These are phyloP conservation scores for Sitobion miscanthi DNA, from an alignment of 1,140 invertebrate genomes.

Conservation along the genomic window DNA sequence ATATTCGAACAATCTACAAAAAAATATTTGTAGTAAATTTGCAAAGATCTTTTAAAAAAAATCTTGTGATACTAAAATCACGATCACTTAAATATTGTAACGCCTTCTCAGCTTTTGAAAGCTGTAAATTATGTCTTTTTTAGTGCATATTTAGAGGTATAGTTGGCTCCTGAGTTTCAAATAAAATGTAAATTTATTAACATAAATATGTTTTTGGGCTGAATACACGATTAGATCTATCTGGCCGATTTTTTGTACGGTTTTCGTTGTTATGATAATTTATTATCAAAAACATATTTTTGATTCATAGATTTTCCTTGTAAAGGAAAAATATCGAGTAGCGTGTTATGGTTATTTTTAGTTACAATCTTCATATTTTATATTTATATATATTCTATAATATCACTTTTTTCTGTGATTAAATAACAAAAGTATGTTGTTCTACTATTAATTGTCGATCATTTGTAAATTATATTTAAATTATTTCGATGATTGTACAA, in stretches of 20 bases:
- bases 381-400: background rate
- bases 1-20: background rate
- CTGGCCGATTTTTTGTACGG: no score
- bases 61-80: background rate
- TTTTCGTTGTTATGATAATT: no score
- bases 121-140: background rate
- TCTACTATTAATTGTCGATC: background rate
- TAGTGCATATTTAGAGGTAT: background rate
- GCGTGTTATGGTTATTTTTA: no score
- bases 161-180: background rate
- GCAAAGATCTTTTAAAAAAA: background rate
- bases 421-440: background rate
- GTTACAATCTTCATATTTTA: background rate
- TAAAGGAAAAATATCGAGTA: no score
- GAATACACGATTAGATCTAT: no score
- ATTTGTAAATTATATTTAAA: background rate
- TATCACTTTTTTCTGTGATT: background rate
- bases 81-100: background rate
- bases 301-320: no score
- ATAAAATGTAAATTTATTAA: background rate
- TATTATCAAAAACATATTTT: no score
- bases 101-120: background rate
- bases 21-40: background rate
- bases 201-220: no score
- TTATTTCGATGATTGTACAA: background rate